Conservation (phyloP, 30 jellyfish, hydroid and myxozoan genomes). For the Pseudorhiza aurosa region DNA sequence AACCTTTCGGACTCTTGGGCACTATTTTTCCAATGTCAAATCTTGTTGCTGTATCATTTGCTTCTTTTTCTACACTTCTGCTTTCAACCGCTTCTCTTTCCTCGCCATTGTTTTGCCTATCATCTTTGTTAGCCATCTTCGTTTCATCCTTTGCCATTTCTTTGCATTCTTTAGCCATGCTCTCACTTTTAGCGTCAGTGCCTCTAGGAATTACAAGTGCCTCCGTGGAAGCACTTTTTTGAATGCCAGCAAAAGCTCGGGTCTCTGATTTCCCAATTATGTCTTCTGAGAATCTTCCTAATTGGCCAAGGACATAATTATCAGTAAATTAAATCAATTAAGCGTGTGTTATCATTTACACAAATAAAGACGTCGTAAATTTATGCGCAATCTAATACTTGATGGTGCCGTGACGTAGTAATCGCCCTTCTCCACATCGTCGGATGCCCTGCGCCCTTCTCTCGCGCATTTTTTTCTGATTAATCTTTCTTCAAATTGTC, state of each 20-base stretch:
- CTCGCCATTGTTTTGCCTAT: not conserved
- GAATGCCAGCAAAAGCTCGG: not conserved
- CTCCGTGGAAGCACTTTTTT: not conserved
- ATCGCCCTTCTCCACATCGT: no score
- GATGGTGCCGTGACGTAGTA: no score
- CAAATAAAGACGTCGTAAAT: no score
- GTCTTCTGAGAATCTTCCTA: constrained; percentile 34
- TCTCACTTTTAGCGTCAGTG: not conserved
- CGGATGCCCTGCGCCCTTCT: no score
- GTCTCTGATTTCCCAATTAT: not conserved
- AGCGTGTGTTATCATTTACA: no score
- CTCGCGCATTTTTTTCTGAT: no score
- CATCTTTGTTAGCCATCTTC: not conserved
- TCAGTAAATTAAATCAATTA: no score
- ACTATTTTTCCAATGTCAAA: no score
- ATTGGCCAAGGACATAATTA: no score
- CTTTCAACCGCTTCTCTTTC: not conserved
- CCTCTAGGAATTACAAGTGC: not conserved
- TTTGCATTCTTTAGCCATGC: not conserved
- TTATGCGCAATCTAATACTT: no score
- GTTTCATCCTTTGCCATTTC: not conserved
- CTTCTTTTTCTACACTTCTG: not conserved
- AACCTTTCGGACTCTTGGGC: not conserved
- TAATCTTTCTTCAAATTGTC: no score
- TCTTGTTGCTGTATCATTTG: not conserved